Evolutionary conservation across 2,113 vertebrate genomes (phyloP), one percentile per base, ranked within the genome.

Genomic region (Eretmochelys imbricata): DNA sequence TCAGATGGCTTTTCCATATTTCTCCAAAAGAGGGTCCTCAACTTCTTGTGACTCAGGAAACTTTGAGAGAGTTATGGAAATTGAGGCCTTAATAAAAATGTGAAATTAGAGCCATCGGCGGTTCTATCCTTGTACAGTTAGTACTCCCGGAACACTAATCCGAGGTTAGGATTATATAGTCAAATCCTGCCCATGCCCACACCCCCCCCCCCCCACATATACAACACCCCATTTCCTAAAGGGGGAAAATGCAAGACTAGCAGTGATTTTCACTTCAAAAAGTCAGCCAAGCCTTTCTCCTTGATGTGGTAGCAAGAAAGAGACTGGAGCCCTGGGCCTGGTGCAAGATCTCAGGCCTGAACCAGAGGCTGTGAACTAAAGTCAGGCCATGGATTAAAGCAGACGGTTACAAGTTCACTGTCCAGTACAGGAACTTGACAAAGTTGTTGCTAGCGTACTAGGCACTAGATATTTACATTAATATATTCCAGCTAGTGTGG

Each of bases 241-340:
- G 75, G 84, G 3, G 14, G 19, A 72, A 38, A 59, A 79, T 1
- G 3, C 57, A 6, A 83, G 84, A 82, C 86, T 93, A 95, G 93
- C 93, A 91, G 93, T 91, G 94, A 97, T 91, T 93, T 80, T 75
- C n/a, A 57, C 87, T 49, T 85, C 22, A 11, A 3, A 10, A 85
- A 75, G 46, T 1, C 91, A 88, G 91, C 83, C 93, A 31, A 93
- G 89, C 17, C 0, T 20, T 14, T 54, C 0, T 0, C 93, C 1
- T 2, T 57, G 84, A 27, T 13, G 4, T 8, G 42, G 7, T 42
- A 59, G 50, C 65, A 79, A 57, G 25, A 65, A 62, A 65, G 25
- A 29, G 10, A 27, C 8, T 13, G 13, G 59, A 14, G 29, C 29
- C 12, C 11, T 59, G 29, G 29, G 59, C 29, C 29, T 62, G 59